Evolutionary conservation across 2,113 vertebrate species (phyloP).

Genomic region (Macquaria australasica): DNA sequence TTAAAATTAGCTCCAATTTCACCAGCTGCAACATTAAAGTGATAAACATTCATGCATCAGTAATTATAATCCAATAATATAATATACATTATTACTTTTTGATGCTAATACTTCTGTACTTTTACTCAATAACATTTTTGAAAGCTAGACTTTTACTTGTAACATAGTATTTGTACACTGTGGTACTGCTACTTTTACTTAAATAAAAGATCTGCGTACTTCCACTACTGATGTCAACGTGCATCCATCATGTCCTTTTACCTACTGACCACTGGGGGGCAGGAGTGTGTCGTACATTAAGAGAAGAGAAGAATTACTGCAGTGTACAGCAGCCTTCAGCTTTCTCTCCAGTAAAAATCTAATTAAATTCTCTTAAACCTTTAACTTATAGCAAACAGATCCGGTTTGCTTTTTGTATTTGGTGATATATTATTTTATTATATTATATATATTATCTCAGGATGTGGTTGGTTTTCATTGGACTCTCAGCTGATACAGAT

Average conservation of each 20-base stretch:
- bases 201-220: neutral
- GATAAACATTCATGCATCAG: too few relatives aligned
- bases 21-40: too few relatives aligned
- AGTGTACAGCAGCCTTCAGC: too few relatives aligned
- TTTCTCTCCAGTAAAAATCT: neutral
- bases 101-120: neutral
- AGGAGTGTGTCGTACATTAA: conserved; percentile 16
- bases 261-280: conserved; percentile 23
- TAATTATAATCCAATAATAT: neutral
- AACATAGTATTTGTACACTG: neutral
- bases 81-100: too few relatives aligned
- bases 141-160: neutral
- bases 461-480: too few relatives aligned
- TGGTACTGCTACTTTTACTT: neutral
- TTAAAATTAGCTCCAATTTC: too few relatives aligned
- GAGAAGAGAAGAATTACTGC: too few relatives aligned
- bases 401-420: too few relatives aligned
- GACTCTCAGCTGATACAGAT: neutral
- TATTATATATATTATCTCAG: too few relatives aligned
- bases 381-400: neutral
- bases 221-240: neutral
- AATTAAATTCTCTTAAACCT: neutral
- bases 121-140: neutral
- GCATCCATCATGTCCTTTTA: neutral
- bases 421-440: too few relatives aligned